phyloP scores from a whole-genome alignment of 1,140 invertebrate species.

The Lasioglossum albipes region DNA sequence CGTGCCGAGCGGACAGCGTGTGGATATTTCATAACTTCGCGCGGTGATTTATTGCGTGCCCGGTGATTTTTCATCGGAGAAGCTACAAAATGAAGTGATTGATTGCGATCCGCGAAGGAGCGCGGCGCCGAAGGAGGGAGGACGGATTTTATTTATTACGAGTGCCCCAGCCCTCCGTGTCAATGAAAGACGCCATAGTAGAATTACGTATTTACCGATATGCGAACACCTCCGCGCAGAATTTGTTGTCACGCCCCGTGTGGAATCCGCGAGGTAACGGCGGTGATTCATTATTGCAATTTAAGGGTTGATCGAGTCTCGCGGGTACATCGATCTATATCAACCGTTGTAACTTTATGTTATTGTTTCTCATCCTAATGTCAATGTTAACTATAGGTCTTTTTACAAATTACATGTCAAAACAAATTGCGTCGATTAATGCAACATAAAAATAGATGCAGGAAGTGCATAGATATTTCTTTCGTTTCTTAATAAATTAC shows the following conservation, averaged over 20 bases:
- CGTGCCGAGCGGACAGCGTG: conserved; percentile 44
- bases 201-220: conserved; percentile 14
- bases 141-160: conserved; percentile 41
- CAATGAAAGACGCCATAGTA: background rate
- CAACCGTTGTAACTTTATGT: too few species aligned
- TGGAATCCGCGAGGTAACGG: too few species aligned
- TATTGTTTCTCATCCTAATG: too few species aligned
- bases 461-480: too few species aligned
- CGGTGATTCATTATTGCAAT: background rate
- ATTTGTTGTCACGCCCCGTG: too few species aligned
- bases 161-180: background rate
- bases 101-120: conserved; percentile 53
- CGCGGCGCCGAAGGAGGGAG: background rate
- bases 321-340: too few species aligned
- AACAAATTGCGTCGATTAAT: too few species aligned
- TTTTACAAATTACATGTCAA: too few species aligned
- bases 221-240: background rate
- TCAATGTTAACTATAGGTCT: too few species aligned
- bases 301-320: background rate
- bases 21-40: conserved; percentile 63
- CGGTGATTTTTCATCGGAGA: conserved; percentile 62
- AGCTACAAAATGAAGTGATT: conserved; percentile 62
- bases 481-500: too few species aligned
- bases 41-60: conserved; percentile 58
- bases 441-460: too few species aligned